Conservation (phyloP, 2,888 invertebrate genomes). For the Athrips mouffetella region DNA sequence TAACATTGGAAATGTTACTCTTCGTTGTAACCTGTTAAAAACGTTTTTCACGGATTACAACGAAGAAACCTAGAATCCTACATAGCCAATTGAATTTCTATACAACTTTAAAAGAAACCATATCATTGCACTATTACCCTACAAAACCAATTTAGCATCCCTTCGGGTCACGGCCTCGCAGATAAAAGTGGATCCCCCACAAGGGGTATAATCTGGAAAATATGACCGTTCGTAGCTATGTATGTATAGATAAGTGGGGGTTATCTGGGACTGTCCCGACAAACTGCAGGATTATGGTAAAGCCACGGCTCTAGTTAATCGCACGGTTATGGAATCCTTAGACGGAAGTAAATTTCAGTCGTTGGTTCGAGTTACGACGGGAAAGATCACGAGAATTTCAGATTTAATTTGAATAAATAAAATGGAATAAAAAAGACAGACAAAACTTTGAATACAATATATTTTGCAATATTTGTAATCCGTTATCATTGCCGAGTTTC, state of each 20-base stretch:
- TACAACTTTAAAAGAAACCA: constrained; percentile 18
- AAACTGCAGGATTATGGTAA: constrained; percentile 54
- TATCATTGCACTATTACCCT: constrained; percentile 37
- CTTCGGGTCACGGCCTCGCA: constrained; percentile 17
- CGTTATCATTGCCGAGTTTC: no score
- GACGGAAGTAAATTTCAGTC: background rate
- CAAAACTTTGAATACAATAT: background rate
- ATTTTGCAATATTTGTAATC: no score
- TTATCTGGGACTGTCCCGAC: constrained; percentile 31
- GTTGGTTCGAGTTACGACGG: background rate
- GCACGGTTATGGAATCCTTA: constrained; percentile 27
- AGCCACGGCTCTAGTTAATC: constrained; percentile 33
- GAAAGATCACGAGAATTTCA: background rate
- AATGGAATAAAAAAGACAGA: background rate
- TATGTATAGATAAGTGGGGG: no score
- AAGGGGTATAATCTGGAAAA: constrained; percentile 41
- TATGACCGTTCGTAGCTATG: constrained; percentile 42
- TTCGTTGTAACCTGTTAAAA: no score
- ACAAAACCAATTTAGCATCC: background rate
- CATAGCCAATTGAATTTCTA: constrained; percentile 2
- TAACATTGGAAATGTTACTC: no score
- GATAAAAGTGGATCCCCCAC: constrained; percentile 34
- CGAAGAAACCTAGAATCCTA: no score
- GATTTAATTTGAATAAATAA: background rate
- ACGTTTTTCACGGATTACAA: no score